Percentiles rank a stretch among this genome's conserved stretches.
Evolutionary conservation across 2,113 vertebrate genomes (phyloP).

Genomic region (Spea multiplicata): DNA sequence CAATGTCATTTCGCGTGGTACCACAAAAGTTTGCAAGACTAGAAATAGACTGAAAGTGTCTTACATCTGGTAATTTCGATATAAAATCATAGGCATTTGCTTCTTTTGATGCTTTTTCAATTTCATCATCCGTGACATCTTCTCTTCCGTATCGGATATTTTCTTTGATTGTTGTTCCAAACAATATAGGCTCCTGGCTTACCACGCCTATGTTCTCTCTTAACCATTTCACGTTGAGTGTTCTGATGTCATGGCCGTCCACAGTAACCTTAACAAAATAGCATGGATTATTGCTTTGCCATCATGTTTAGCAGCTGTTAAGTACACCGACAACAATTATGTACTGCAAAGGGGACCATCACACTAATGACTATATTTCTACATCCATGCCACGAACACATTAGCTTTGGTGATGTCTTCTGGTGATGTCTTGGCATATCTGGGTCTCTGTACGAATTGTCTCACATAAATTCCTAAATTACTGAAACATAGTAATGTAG

Average conservation of each 20-base stretch:
- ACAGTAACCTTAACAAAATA: conserved; percentile 55
- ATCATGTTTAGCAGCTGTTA: no score
- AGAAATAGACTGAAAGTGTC: conserved; percentile 12
- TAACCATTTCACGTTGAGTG: conserved; percentile 65
- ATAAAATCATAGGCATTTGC: conserved; percentile 70
- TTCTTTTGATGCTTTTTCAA: conserved; percentile 64
- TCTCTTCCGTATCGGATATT: conserved; percentile 61
- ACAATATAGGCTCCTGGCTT: conserved; percentile 66
- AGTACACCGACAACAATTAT: no score
- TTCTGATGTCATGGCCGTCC: conserved; percentile 61
- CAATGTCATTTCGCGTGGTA: no score
- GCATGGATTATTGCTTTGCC: neutral
- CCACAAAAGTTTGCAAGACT: neutral
- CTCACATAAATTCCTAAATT: no score
- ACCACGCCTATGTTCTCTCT: conserved; percentile 66
- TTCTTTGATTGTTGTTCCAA: conserved; percentile 65
- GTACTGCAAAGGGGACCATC: no score
- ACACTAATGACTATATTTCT: no score
- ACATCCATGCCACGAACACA: no score
- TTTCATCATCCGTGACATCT: conserved; percentile 62
- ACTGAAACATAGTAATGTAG: no score
- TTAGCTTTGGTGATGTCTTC: no score
- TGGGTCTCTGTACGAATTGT: no score
- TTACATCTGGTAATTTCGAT: conserved; percentile 64
- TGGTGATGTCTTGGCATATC: no score